phyloP scores from a whole-genome alignment of 2,888 invertebrate species.

The Cheilosia vernalis region DNA sequence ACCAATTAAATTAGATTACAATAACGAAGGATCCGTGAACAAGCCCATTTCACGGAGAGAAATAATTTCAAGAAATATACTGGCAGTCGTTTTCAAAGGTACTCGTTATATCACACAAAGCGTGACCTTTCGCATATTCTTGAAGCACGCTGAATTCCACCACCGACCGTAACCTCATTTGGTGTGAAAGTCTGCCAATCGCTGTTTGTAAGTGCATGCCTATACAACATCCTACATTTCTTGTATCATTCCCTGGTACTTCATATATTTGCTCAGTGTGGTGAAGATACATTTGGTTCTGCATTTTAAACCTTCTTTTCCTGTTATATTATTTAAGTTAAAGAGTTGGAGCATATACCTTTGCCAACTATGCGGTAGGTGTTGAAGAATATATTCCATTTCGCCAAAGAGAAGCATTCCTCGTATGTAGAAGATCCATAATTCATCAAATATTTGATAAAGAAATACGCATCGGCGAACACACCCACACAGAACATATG shows the following conservation, averaged over 20 bases:
- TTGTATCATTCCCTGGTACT: too few relatives aligned
- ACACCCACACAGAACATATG: not conserved
- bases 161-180: slow-evolving; percentile 1
- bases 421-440: not conserved
- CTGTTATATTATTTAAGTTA: too few relatives aligned
- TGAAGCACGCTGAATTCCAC: not conserved
- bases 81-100: not conserved
- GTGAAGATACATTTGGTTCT: slow-evolving; percentile 23
- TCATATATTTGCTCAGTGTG: not conserved
- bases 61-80: not conserved
- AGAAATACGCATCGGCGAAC: not conserved
- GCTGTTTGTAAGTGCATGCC: slow-evolving; percentile 1
- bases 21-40: slow-evolving; percentile 3
- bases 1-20: slow-evolving; percentile 46
- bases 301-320: slow-evolving; percentile 2
- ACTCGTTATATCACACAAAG: not conserved
- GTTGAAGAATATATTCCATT: not conserved
- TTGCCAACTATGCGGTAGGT: not conserved
- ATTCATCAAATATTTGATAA: slow-evolving; percentile 48
- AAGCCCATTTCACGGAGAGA: not conserved
- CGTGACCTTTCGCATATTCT: slow-evolving; percentile 6
- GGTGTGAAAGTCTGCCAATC: too few relatives aligned
- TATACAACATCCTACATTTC: not conserved
- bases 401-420: not conserved
- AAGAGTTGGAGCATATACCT: not conserved